A percentile compares a stretch with the other conserved stretches of the same genome.
phyloP scores from a whole-genome alignment of 2,888 invertebrate genomes.

The Caenorhabditis zanzibari region DNA sequence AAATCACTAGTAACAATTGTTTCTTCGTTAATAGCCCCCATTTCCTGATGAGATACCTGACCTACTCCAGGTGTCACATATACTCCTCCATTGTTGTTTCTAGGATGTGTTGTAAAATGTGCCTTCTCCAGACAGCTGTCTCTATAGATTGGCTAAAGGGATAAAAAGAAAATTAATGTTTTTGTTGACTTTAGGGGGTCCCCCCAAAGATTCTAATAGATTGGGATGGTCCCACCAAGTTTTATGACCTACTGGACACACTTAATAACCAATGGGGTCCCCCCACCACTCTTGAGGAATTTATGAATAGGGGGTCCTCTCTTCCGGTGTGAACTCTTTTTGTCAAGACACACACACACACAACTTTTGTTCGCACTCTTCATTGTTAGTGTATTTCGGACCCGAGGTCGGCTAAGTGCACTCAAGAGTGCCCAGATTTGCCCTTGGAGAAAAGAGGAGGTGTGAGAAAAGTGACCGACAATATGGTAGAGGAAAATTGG shows the following conservation, averaged over 20 bases:
- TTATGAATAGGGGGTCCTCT: constrained; percentile 11
- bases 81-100: constrained; percentile 6
- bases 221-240: background rate
- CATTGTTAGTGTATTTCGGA: constrained; percentile 8
- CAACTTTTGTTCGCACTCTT: constrained; percentile 20
- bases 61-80: constrained; percentile 10
- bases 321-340: constrained; percentile 42
- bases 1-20: background rate
- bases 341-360: constrained; percentile 3
- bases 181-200: constrained; percentile 17
- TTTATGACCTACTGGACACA: constrained; percentile 31
- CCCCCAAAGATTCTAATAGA: constrained; percentile 10
- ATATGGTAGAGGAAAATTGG: background rate
- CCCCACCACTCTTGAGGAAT: constrained; percentile 16
- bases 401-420: constrained; percentile 44
- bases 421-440: constrained; percentile 37
- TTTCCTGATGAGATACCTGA: background rate
- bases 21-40: background rate
- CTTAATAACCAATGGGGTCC: constrained; percentile 25
- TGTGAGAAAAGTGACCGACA: constrained; percentile 4
- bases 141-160: constrained; percentile 3
- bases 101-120: constrained; percentile 2
- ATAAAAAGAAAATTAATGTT: constrained; percentile 9
- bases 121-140: background rate
- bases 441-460: background rate